phyloP scores from a whole-genome alignment of 2,113 vertebrate genomes.

The Pao palembangensis region DNA sequence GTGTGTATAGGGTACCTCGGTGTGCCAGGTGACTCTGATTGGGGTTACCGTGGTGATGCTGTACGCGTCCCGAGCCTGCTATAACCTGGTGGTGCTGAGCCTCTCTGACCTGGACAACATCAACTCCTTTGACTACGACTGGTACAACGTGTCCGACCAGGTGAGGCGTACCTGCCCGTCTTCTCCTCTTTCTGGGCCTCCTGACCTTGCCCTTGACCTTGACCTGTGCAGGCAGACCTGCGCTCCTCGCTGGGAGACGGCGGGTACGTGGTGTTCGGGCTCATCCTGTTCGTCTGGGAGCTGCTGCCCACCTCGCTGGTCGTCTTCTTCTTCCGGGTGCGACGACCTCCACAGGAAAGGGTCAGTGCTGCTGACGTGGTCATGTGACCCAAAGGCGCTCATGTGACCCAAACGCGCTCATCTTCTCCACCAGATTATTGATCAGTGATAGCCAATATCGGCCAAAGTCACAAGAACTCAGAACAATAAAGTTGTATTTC shows the following conservation, averaged over 20 bases:
- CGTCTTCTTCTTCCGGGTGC: conserved; percentile 94
- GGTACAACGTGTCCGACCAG: conserved; percentile 99
- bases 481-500: too few relatives aligned
- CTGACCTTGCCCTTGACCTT: neutral
- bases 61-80: conserved; percentile 90
- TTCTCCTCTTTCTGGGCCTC: neutral
- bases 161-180: conserved; percentile 63
- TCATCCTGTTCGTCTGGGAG: conserved; percentile 96
- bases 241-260: conserved; percentile 87
- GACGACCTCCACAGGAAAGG: conserved; percentile 82
- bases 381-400: neutral
- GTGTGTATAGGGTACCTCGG: conserved; percentile 85
- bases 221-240: conserved; percentile 83
- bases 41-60: conserved; percentile 90
- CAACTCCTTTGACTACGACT: conserved; percentile 93
- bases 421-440: too few relatives aligned
- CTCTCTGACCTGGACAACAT: conserved; percentile 82
- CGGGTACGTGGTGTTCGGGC: conserved; percentile 88
- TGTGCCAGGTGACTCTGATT: conserved; percentile 89
- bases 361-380: conserved; percentile 66
- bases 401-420: too few relatives aligned
- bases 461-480: too few relatives aligned
- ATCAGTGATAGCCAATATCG: too few relatives aligned
- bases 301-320: conserved; percentile 93
- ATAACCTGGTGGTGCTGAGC: conserved; percentile 88